These are phyloP conservation scores for Pseudochirops cupreus DNA, from an alignment of 2,797 vertebrate species.

Conservation along the genomic window DNA sequence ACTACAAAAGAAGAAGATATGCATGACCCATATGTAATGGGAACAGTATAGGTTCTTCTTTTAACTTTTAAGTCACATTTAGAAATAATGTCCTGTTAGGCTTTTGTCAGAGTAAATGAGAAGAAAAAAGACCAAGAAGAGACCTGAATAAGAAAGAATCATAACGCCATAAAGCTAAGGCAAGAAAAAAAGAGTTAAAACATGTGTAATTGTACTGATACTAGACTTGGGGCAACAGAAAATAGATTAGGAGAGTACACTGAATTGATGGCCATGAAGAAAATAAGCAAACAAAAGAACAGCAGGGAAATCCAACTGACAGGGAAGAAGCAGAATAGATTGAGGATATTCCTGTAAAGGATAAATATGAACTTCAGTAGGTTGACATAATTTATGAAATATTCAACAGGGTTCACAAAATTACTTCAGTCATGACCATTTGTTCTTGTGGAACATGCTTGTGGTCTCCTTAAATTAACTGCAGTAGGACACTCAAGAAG, in stretches of 20 bases:
- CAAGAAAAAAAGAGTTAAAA: background rate
- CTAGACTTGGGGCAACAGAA: conserved; percentile 12
- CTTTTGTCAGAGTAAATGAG: conserved; percentile 11
- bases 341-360: conserved; percentile 13
- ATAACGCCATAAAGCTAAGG: background rate
- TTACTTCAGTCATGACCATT: conserved; percentile 51
- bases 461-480: conserved; percentile 51
- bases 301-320: background rate
- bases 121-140: conserved; percentile 6
- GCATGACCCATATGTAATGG: background rate
- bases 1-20: background rate
- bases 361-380: background rate
- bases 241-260: background rate
- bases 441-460: conserved; percentile 33
- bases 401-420: conserved; percentile 37
- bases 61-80: conserved; percentile 43
- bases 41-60: conserved; percentile 3
- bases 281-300: conserved; percentile 18
- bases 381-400: background rate
- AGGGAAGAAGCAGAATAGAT: background rate
- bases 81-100: background rate
- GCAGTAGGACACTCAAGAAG: conserved; percentile 24
- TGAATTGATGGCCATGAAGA: conserved; percentile 28
- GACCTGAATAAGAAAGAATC: conserved; percentile 11
- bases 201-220: background rate